Evolutionary conservation across 2,113 vertebrate species (phyloP), one percentile per base, ranked within the genome.

Genomic region (Protobothrops mucrosquamatus): DNA sequence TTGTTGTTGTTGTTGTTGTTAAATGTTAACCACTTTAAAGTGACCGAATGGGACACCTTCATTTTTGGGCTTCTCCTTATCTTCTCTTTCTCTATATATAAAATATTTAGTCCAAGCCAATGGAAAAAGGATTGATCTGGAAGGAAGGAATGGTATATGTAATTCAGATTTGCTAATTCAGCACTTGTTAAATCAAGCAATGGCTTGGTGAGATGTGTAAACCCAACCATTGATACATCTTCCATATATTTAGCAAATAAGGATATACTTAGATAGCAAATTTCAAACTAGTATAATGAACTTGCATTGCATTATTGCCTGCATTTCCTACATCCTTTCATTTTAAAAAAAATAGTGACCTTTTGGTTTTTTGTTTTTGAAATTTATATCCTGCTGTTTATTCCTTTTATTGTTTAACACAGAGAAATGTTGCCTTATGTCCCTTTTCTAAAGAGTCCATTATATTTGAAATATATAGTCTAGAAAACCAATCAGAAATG

Each of bases 11-110:
- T 56, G 55, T 64, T 92, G 88, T 92, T 94, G 26, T 59, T 86
- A 23, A 92, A 23, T 85, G 90, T 95, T 93, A 91, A 18, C 23
- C 54, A 91, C 24, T 51, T 90, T 26, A 92, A 94, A 93, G 22
- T 29, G 23, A 64, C 51, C 91, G 46, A 92, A 56, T 2, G 12
- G 4, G 5, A 89, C 48, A 51, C 48, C 1, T 5, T 39, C 23
- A 56, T 9, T 69, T 22, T 74, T 0, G 12, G 15, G 46, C 15
- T 0, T 51, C 54, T 48, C 34, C 51, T 88, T 54, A 26, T 26
- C 8, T 61, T 43, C 46, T 12, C 10, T 9, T 87, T 11, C 56
- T 26, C 15, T 12, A 3, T 6, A 2, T 24, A 22, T 87, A 5
- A n/a, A 7, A 2, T 51, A 9, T 51, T 51, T 51, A 51, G 48